Evolutionary conservation across 2,113 vertebrate species (phyloP).

Genomic region (Promerops cafer): DNA sequence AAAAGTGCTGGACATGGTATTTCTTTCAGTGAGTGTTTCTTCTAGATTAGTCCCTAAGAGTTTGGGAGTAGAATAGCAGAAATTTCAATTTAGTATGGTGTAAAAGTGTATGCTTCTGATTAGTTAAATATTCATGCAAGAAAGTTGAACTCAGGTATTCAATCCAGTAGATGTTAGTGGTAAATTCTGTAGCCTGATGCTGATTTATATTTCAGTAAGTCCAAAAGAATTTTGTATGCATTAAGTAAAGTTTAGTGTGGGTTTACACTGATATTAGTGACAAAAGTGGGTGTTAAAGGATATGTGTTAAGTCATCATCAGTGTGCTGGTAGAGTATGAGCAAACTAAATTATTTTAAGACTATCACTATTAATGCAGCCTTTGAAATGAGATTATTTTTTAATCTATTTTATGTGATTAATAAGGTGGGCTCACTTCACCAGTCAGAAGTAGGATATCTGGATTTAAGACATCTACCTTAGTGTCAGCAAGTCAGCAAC

Average conservation of each 20-base stretch:
- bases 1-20: background rate
- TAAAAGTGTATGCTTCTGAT: background rate
- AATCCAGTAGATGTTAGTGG: background rate
- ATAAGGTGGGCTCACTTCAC: background rate
- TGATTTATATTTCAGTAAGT: background rate
- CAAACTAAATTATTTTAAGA: background rate
- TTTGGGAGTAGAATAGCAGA: background rate
- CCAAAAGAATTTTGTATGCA: background rate
- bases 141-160: background rate
- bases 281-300: background rate
- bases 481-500: background rate
- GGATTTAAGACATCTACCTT: background rate
- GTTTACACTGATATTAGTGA: background rate
- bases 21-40: background rate
- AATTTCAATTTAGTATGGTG: background rate
- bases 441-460: background rate
- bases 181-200: background rate
- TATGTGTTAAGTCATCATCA: background rate
- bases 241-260: background rate
- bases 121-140: background rate
- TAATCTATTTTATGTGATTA: background rate
- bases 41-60: background rate
- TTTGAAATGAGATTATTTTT: background rate
- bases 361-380: background rate
- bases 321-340: background rate